Conservation (phyloP, 2,113 vertebrate species). For the Nycticorax nycticorax region DNA sequence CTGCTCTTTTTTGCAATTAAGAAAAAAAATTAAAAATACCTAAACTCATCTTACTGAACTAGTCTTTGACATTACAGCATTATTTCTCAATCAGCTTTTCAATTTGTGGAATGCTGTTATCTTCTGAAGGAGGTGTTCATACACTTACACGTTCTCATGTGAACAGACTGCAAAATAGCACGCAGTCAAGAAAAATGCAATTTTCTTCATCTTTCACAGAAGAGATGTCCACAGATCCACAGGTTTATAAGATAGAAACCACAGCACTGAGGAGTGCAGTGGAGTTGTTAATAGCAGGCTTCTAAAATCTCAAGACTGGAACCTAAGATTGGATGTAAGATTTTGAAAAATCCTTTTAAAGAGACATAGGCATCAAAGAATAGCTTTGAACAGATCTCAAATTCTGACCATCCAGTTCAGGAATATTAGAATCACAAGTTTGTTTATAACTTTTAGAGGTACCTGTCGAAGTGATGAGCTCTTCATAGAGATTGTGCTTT, state of each 20-base stretch:
- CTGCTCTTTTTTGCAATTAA: not conserved
- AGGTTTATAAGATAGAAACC: not conserved
- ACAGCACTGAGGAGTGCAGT: not conserved
- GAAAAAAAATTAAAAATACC: not conserved
- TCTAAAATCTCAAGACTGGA: not conserved
- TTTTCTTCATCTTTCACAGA: not conserved
- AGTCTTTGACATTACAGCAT: not conserved
- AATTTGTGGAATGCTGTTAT: not conserved
- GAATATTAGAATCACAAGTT: not conserved
- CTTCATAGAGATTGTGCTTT: not conserved
- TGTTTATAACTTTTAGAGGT: not conserved
- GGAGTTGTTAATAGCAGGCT: not conserved
- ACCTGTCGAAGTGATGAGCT: no score
- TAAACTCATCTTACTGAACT: not conserved
- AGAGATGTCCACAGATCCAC: not conserved
- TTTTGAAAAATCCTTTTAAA: not conserved
- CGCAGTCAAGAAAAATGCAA: no score
- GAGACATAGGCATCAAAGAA: not conserved
- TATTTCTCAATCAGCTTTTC: not conserved
- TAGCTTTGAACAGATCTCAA: not conserved
- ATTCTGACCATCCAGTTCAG: not conserved
- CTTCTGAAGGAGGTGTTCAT: not conserved
- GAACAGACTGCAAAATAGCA: not conserved
- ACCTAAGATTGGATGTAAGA: not conserved
- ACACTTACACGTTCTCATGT: not conserved